These are phyloP conservation scores for Drosophila pandora DNA, from an alignment of 1,140 invertebrate genomes.

Conservation along the genomic window DNA sequence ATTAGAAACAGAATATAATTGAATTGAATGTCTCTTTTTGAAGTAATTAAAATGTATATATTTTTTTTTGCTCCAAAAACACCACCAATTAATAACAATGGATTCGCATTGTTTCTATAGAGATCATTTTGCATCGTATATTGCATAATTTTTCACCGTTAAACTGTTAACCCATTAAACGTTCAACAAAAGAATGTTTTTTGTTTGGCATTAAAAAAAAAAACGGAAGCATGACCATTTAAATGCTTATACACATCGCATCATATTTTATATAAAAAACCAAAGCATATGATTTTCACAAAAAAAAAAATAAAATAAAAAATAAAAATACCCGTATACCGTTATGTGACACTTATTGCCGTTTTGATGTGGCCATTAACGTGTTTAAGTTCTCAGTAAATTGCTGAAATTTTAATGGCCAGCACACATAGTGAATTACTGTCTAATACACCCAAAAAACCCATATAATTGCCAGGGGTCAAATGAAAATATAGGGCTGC, in stretches of 20 bases:
- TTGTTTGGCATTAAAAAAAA: background rate
- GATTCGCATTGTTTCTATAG: conserved; percentile 5
- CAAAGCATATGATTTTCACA: background rate
- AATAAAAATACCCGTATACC: conserved; percentile 19
- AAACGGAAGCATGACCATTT: conserved; percentile 32
- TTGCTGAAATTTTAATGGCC: conserved; percentile 45
- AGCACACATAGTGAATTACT: conserved; percentile 19
- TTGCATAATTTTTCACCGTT: conserved; percentile 45
- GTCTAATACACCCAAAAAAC: background rate
- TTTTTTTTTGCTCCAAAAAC: background rate
- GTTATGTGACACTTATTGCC: conserved; percentile 39
- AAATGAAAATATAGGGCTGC: background rate
- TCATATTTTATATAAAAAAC: background rate
- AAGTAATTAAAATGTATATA: no score
- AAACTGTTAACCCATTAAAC: conserved; percentile 42
- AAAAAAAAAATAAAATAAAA: conserved; percentile 9
- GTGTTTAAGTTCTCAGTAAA: conserved; percentile 52
- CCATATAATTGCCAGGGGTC: conserved; percentile 25
- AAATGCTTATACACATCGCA: background rate
- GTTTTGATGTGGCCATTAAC: conserved; percentile 47
- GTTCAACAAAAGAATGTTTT: conserved; percentile 34
- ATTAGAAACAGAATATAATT: no score
- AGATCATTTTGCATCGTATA: conserved; percentile 17
- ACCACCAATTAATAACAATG: background rate
- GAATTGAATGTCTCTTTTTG: no score